Base-by-base conservation (phyloP, 1,140 invertebrate species). In the Neodiprion pinetum region DNA sequence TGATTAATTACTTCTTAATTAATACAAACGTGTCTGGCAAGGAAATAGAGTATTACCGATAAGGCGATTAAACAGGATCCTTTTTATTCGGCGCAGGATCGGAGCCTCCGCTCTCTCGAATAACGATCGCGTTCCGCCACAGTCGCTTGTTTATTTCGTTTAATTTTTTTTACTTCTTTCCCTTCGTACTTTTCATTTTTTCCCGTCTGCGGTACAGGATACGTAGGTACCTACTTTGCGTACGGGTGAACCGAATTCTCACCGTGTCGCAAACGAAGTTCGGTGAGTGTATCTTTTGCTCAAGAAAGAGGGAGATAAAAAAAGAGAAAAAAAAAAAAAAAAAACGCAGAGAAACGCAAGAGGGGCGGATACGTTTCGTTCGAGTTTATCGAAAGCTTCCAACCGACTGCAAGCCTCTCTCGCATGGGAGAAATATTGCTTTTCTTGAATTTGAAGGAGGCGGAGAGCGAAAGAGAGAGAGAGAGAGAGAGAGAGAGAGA, bases 1-100 rank as follows among this genome's bases (percentile, higher is more conserved):
- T 79, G 78, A 82, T 84, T 81, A 80, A 78, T 77, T 77, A 80
- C 73, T 70, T 75, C 80, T 78, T 80, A 82, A 84, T 83, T 83
- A 84, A 84, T 80, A 81, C 74, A 78, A 82, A 81, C 76, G 76
- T 72, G 70, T 14, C 17, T 71, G 47, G 70, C 53, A 61, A 61
- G 53, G 53, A 61, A 61, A 61, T 61, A 61, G 53, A 12, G 53
- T 61, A 61, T 61, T 61, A 61, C 53, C n/a, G 53, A 61, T 61
- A 12, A 17, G 9, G 53, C 53, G 53, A 61, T 61, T 61, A 61
- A 61, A 61, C 53, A 17, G n/a, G 53, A 61, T 61, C 53, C 53
- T 61, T 61, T 61, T 61, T 61, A 61, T 61, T 61, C 53, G 8
- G 53, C 53, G n/a, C 11, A 17, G 9, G n/a, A 61, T 0, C 53